These are phyloP conservation scores for Ptilonorhynchus violaceus DNA, from an alignment of 2,113 vertebrate genomes.

Conservation along the genomic window DNA sequence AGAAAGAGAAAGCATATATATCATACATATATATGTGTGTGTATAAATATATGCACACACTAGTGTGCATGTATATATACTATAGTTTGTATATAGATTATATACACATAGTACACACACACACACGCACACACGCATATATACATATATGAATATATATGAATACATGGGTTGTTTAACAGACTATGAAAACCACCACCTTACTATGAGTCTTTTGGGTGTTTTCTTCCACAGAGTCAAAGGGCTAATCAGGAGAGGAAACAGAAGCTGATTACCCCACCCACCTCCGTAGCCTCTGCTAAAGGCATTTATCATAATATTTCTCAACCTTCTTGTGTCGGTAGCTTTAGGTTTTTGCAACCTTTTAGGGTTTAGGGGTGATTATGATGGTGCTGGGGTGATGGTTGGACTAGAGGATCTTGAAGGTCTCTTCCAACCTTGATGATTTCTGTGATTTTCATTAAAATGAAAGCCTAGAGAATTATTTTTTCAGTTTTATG, in stretches of 20 bases:
- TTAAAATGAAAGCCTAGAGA: not conserved
- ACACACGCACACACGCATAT: accelerated
- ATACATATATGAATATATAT: not conserved
- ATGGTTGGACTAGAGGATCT: not conserved
- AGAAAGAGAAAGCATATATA: not conserved
- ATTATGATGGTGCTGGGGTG: not conserved
- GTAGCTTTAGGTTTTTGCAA: not conserved
- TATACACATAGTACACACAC: not conserved
- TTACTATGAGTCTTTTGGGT: not conserved
- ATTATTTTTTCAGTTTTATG: not conserved
- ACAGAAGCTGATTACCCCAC: slow-evolving; percentile 1
- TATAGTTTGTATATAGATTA: too few species aligned
- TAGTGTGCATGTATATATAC: too few species aligned
- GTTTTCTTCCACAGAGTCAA: not conserved
- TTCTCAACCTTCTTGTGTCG: not conserved
- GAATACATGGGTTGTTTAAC: not conserved
- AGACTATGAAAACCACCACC: not conserved
- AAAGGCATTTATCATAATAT: not conserved
- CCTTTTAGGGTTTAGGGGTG: not conserved
- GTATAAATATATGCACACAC: accelerated
- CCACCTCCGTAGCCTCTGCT: not conserved
- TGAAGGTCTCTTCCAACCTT: not conserved
- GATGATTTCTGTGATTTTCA: not conserved
- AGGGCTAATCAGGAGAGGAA: slow-evolving; percentile 44
- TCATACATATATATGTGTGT: too few species aligned